Evolutionary conservation across 2,888 invertebrate species (phyloP), one percentile per base, ranked within the genome.

Genomic region (Mesoligia furuncula): DNA sequence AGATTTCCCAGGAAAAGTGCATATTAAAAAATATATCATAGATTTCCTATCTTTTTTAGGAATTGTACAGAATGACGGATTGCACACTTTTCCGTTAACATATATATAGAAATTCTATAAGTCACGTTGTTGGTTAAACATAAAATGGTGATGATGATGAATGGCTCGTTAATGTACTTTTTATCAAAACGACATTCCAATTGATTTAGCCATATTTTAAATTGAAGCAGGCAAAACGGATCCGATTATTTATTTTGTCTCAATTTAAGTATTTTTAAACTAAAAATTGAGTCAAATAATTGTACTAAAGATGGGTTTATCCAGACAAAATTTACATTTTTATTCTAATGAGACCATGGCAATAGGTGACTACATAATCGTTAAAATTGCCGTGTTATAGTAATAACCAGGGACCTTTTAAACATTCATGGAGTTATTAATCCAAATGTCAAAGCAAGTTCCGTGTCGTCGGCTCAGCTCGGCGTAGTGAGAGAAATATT

Each of bases 401-500:
- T 69, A 65, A 39, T 64, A 80, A 31, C 42, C 42, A 27, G 36
- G 27, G 7, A 70, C 70, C 75, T 61, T 80, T 91, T 87, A 90
- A 90, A 90, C 89, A 92, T 91, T 91, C 91, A 89, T 90, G 83
- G 88, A 84, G 89, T 89, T 91, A 94, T 94, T 93, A 93, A 94
- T 94, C 91, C 90, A 90, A 89, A 90, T 92, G 93, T 94, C 94
- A 93, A 73, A 91, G 92, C 91, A 91, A 92, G 93, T 93, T 92
- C 92, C 92, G 91, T 93, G 94, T 94, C 94, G 93, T 93, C 93
- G 91, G 88, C 90, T 91, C 91, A 54, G 54, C 51, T 59, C 75
- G 89, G 91, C 92, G 92, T 91, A 92, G 90, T 89, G 90, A 86
- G 93, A 93, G 95, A 95, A 93, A 95, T 95, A 95, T 95, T 94